A percentile compares a stretch with the other conserved stretches of the same genome.
Evolutionary conservation across 2,797 vertebrate genomes (phyloP).

Genomic region (Onychomys arenicola): DNA sequence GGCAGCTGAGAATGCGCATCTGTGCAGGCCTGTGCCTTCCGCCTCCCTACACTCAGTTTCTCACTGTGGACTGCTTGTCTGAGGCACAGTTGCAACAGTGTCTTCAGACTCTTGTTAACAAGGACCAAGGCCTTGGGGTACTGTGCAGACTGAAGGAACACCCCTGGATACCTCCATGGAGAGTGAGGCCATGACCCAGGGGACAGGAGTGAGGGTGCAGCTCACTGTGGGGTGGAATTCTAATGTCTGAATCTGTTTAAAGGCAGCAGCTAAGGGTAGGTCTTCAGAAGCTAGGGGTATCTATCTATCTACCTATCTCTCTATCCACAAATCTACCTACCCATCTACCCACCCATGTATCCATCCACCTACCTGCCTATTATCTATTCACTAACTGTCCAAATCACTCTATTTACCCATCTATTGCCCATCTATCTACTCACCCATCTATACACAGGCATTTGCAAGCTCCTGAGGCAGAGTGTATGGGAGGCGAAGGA

Average conservation of each 20-base stretch:
- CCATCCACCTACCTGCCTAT: not conserved
- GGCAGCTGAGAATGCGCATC: not conserved
- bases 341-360: not conserved
- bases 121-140: not conserved
- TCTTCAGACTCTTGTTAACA: not conserved
- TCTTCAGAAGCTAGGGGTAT: not conserved
- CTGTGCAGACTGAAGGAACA: not conserved
- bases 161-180: not conserved
- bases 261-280: not conserved
- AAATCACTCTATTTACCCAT: not conserved
- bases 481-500: not conserved
- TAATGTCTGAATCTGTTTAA: not conserved
- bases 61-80: not conserved
- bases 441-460: not conserved
- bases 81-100: not conserved
- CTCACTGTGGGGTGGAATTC: not conserved
- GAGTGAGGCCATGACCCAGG: not conserved
- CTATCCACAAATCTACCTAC: not conserved
- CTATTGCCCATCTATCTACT: not conserved
- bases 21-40: not conserved
- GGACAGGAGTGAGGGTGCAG: too few relatives aligned
- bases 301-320: not conserved
- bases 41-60: not conserved
- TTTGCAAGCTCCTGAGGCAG: not conserved
- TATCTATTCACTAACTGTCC: not conserved